These are phyloP conservation scores for Pseudococcus longispinus DNA, from an alignment of 2,888 invertebrate species.

Conservation along the genomic window DNA sequence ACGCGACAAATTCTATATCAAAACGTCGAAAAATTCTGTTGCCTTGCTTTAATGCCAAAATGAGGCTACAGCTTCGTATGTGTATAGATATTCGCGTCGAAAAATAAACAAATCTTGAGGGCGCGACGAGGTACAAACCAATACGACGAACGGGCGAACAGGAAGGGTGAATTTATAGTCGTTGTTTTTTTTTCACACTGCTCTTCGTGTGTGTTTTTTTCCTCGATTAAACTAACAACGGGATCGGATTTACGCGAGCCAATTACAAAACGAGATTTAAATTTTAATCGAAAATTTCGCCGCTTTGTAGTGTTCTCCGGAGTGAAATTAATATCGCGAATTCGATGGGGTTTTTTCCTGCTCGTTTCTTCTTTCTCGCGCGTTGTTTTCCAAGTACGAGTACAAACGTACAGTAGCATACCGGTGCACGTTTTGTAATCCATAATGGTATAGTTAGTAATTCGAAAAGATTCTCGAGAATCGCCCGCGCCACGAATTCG, in stretches of 20 bases:
- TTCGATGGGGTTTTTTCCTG: not conserved
- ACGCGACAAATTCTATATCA: not conserved
- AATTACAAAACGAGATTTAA: constrained; percentile 8
- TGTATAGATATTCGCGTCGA: not conserved
- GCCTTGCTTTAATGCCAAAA: not conserved
- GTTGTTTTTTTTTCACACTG: not conserved
- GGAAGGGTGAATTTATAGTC: not conserved
- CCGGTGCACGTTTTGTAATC: not conserved
- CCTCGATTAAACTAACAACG: constrained; percentile 18
- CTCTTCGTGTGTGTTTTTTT: not conserved
- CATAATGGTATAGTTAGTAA: not conserved
- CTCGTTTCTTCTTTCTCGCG: too few species aligned
- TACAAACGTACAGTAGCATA: not conserved
- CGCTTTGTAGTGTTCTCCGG: not conserved
- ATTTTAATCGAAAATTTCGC: constrained; percentile 29
- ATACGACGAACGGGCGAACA: not conserved
- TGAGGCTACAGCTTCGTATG: not conserved
- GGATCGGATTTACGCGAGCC: not conserved
- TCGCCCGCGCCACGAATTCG: not conserved
- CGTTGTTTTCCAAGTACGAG: not conserved
- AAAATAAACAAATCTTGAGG: constrained; percentile 3
- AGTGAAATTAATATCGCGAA: not conserved
- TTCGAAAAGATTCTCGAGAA: constrained; percentile 1
- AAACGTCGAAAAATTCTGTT: not conserved
- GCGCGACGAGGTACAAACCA: not conserved